A percentile compares a stretch with the other conserved stretches of the same genome.
These are phyloP conservation scores for Catharus ustulatus DNA, from an alignment of 2,797 vertebrate genomes.

Conservation along the genomic window DNA sequence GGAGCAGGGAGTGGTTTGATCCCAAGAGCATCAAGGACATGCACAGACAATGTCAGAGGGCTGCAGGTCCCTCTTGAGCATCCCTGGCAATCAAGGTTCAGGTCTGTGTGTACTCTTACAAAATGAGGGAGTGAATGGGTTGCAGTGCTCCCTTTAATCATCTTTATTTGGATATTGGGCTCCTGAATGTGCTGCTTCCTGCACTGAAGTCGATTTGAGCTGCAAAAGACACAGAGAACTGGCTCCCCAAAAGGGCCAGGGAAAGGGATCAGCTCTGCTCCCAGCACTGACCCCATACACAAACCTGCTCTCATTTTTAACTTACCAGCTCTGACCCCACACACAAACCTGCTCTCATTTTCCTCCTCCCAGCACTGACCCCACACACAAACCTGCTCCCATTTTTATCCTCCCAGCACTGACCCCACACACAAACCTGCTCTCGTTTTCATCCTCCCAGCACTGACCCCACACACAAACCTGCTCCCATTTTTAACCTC, in stretches of 20 bases:
- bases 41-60: background rate
- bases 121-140: background rate
- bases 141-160: background rate
- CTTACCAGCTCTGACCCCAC: background rate
- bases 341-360: too few species aligned
- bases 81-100: background rate
- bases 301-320: background rate
- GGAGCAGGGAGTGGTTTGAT: background rate
- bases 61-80: background rate
- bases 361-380: background rate
- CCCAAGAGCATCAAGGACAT: fast-evolving
- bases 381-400: background rate
- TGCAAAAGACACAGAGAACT: background rate
- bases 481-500: background rate
- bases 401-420: background rate
- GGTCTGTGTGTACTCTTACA: background rate
- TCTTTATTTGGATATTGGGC: background rate
- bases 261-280: background rate
- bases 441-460: background rate
- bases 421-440: background rate
- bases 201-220: background rate
- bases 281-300: background rate
- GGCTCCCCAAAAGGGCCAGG: background rate
- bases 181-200: background rate
- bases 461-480: background rate